Percentiles rank a stretch among this genome's conserved stretches.
These are phyloP conservation scores for Cherax destructor DNA, from an alignment of 1,140 invertebrate species.

Conservation along the genomic window DNA sequence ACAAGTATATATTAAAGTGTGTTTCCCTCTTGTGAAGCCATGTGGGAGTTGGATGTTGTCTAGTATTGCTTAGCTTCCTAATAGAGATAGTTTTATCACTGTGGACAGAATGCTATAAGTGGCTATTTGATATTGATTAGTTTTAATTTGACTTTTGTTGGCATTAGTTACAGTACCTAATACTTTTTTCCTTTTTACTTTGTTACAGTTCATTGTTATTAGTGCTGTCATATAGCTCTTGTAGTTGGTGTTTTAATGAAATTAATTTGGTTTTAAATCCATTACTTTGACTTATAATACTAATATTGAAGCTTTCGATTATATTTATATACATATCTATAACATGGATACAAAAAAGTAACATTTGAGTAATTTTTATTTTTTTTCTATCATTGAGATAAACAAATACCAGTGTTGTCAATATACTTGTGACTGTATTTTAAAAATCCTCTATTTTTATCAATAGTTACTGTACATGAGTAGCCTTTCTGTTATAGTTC, in stretches of 20 bases:
- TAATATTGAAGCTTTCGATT: not conserved
- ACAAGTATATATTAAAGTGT: not conserved
- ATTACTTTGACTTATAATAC: not conserved
- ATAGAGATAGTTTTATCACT: not conserved
- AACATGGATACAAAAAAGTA: not conserved
- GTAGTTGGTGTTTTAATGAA: slow-evolving; percentile 1
- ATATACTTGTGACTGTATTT: not conserved
- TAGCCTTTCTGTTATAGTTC: slow-evolving; percentile 22
- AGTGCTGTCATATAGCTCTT: slow-evolving; percentile 21
- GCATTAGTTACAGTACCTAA: too few relatives aligned
- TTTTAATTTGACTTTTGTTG: not conserved
- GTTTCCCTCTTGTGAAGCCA: slow-evolving; percentile 7
- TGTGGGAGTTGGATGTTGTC: slow-evolving; percentile 12
- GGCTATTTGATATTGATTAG: not conserved
- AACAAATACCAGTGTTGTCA: not conserved
- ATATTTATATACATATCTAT: not conserved
- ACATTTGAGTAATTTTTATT: not conserved
- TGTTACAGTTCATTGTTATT: not conserved
- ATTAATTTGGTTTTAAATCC: not conserved
- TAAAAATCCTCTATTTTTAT: not conserved
- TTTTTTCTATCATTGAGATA: not conserved
- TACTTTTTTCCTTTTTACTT: not conserved
- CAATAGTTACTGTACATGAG: slow-evolving; percentile 8
- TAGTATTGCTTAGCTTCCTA: slow-evolving; percentile 9
- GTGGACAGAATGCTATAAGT: not conserved